Base-by-base conservation (phyloP, 2,113 vertebrate species). In the Psittacula cyanocephala region DNA sequence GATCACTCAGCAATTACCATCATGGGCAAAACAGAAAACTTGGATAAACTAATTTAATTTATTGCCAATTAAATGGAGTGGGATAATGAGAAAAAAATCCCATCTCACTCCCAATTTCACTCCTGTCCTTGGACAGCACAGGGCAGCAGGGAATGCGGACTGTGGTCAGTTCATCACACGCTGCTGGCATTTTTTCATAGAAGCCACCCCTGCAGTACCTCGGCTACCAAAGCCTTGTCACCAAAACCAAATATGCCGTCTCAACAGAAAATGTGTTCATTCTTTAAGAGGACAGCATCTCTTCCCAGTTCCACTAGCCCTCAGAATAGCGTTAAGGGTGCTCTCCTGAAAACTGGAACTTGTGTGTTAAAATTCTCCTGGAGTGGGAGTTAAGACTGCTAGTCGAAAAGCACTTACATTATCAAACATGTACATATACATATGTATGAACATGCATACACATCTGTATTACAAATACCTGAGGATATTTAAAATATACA, bases 41-140 rank as follows among this genome's bases (percentile, higher is more conserved):
- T n/a, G 9, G 28, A 16, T 17, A 86, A 86, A 77, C 67, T 7
- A 49, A 18, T 39, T 19, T 52, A 46, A 46, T 71, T 49, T 60
- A 49, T 46, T 72, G 13, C 12, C 12, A 47, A 25, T 57, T 53
- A 60, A 81, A 86, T 6, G 33, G 17, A 50, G 3, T n/a, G 29
- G 9, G 29, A 71, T 31, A 47, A 6, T 8, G 2, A 55, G 20
- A 78, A 84, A 50, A 50, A 59, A 70, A 33, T 17, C 18, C 53
- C 53, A 33, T 55, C 52, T 53, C 33, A 31, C 3, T 71, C 41
- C 31, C 3, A 8, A 3, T 70, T 80, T 76, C 28, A 5, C 0
- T 28, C 6, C 46, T 81, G 11, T 17, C 41, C 5, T 15, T 53
- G n/a, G 55, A 24, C 0, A 3, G n/a, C 0, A 0, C 24, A 68